Evolutionary conservation across 35 echinoderm and acorn worm species (phyloP), one percentile per base, ranked within the genome.

Genomic region (Lytechinus variegatus): DNA sequence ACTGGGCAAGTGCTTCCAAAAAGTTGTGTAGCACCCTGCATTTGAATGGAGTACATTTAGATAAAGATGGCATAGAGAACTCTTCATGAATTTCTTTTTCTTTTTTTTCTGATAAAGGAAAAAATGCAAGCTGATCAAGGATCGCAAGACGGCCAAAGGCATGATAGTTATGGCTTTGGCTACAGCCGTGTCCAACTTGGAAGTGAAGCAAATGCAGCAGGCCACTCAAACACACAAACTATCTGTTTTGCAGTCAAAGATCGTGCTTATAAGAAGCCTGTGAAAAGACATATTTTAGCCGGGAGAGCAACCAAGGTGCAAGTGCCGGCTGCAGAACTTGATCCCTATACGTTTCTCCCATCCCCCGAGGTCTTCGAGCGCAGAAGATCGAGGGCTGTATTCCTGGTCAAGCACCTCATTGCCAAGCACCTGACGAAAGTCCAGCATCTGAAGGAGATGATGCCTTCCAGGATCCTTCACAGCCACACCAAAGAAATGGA

Each of bases 341-440:
- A 91, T 91, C 89, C 16, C 11, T 91, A 91, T 44, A 44, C 89
- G 33, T 91, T 91, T 29, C 89, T 91, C 3, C 89, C 89, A 3
- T 91, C 89, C 11, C 89, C 89, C 19, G 89, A 91, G 1, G 89
- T 91, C 16, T 91, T 91, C 4, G 89, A 91, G 89, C 89, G 89
- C 3, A 16, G 29, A 44, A 91, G 89, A 91, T 21, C 19, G 33
- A 91, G 89, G 33, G 89, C 89, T 19, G 33, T 44, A 91, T 91
- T 91, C 89, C 16, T 91, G 16, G 19, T 91, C 33, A 44, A 91
- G 29, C 89, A 29, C 11, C 89, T 91, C 33, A 21, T 91, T 3
- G 4, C 89, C 1, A 91, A 21, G 11, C 89, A 91, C 33, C 16
- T 91, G 19, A 27, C 89, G 33, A 91, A 91, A 44, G 1, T 91